Percentiles rank a stretch among this genome's conserved stretches.
Evolutionary conservation across 2,113 vertebrate species (phyloP).

Genomic region (Gymnarchus niloticus): DNA sequence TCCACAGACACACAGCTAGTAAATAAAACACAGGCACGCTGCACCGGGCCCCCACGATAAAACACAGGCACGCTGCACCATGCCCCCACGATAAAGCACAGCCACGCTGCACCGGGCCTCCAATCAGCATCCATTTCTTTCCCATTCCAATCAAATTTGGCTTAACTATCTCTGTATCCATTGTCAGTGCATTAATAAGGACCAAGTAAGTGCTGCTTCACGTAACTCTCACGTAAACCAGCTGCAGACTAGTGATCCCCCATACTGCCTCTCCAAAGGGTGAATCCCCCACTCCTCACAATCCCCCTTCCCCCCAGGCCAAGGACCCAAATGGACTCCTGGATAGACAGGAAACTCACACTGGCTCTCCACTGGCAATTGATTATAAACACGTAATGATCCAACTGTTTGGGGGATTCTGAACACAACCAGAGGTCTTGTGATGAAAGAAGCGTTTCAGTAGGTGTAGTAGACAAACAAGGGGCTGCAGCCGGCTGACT

Average conservation of each 20-base stretch:
- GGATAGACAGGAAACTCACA: too few species aligned
- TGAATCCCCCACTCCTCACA: neutral
- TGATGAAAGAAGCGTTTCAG: neutral
- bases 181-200: too few species aligned
- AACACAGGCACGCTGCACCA: neutral
- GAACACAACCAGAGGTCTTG: neutral
- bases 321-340: neutral
- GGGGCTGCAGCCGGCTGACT: neutral
- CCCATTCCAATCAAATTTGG: neutral
- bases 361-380: neutral
- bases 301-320: neutral
- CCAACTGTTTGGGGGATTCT: neutral
- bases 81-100: neutral
- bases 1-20: neutral
- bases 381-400: neutral
- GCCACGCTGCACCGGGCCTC: neutral
- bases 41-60: neutral
- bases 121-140: neutral
- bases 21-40: neutral
- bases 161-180: neutral
- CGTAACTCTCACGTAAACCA: neutral
- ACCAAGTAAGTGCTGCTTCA: neutral
- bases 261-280: neutral
- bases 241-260: neutral
- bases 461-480: neutral